phyloP scores from a whole-genome alignment of 2,113 vertebrate genomes.

The Myiagra hebetior region DNA sequence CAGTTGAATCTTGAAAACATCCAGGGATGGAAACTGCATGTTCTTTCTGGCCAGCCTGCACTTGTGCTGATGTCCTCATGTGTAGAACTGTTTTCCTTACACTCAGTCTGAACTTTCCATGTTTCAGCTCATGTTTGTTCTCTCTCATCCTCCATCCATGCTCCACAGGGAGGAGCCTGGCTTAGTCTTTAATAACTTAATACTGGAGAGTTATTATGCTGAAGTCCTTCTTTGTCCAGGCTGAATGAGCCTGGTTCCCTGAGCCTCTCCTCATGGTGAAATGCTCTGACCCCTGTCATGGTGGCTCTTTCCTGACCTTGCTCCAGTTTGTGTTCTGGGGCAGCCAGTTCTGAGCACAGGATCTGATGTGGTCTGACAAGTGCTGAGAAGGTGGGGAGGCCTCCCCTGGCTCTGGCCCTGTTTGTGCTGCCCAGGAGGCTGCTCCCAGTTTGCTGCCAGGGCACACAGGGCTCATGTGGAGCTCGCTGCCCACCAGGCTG shows the following conservation, averaged over 20 bases:
- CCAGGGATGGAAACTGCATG: accelerated
- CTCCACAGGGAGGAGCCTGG: neutral
- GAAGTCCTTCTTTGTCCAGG: neutral
- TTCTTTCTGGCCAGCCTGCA: neutral
- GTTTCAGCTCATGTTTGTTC: neutral
- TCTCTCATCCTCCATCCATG: neutral
- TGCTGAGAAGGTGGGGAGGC: neutral
- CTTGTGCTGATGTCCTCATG: neutral
- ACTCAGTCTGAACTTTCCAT: accelerated
- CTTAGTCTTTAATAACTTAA: neutral
- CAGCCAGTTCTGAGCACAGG: neutral
- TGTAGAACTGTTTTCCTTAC: neutral
- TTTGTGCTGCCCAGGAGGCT: neutral
- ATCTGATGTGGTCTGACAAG: neutral
- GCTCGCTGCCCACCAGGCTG: neutral
- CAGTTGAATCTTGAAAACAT: neutral
- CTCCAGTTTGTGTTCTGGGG: neutral
- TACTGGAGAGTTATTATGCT: neutral
- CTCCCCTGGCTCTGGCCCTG: neutral
- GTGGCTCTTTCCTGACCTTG: neutral
- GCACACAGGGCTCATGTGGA: neutral
- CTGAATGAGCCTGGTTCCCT: neutral
- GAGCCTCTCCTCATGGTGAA: neutral
- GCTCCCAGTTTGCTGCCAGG: neutral
- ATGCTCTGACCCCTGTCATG: neutral